Conservation (phyloP, 2,888 invertebrate species). For the Diaprepes abbreviatus region DNA sequence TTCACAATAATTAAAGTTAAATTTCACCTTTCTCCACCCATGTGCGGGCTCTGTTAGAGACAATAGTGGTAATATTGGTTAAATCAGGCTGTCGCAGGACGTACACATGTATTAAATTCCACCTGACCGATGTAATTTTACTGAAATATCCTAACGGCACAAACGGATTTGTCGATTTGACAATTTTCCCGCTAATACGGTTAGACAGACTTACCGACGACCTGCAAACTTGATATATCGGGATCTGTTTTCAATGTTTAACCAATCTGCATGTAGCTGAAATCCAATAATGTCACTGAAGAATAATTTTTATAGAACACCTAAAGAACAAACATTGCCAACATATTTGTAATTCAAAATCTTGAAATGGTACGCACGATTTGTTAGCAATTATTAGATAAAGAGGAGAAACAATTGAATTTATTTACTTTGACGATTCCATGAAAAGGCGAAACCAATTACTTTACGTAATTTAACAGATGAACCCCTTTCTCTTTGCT, state of each 20-base stretch:
- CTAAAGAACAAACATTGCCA: no score
- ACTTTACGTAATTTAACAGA: constrained; percentile 40
- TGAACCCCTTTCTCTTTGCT: constrained; percentile 35
- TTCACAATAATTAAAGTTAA: not conserved
- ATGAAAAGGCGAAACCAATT: constrained; percentile 33
- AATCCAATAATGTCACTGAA: no score
- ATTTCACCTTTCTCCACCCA: not conserved
- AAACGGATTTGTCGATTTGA: constrained; percentile 66
- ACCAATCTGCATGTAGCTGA: no score
- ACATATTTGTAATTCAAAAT: no score
- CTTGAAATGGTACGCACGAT: constrained; percentile 2
- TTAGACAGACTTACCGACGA: constrained; percentile 66
- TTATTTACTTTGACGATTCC: constrained; percentile 38
- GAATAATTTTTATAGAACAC: no score
- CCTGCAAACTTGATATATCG: constrained; percentile 65
- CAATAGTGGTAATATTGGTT: constrained; percentile 34
- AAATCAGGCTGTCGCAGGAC: constrained; percentile 31
- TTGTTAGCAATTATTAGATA: constrained; percentile 17
- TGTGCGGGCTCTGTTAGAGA: not conserved
- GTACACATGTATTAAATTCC: constrained; percentile 61
- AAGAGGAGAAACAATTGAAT: constrained; percentile 15
- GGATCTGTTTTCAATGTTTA: constrained; percentile 55
- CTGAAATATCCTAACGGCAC: constrained; percentile 66
- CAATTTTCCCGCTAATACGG: constrained; percentile 64
- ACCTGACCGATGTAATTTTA: constrained; percentile 66